Evolutionary conservation across 1,140 invertebrate genomes (phyloP), one percentile per base, ranked within the genome.

Genomic region (Epicauta chinensis): DNA sequence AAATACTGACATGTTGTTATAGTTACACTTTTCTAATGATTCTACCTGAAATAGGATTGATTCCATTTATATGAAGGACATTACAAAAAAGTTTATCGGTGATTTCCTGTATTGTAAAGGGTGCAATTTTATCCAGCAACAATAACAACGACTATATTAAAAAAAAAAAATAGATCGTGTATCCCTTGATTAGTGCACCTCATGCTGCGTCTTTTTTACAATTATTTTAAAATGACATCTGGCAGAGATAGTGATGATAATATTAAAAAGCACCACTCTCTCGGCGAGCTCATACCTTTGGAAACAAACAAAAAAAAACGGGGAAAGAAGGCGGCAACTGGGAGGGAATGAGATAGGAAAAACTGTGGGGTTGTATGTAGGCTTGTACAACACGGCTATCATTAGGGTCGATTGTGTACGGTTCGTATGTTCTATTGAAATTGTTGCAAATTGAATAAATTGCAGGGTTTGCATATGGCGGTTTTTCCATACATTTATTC

Each of bases 361-460:
- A 23, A 23, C 4, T 23, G 23, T 3, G 23, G 23, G 15, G 13
- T 38, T 37, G 35, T 9, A 37, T 34, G 34, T 34, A 37, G 36
- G 45, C 35, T 16, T 14, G 32, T 46, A 36, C 16, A 12, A 46
- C 43, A 35, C 7, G 7, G 23, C 45, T 47, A 37, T 47, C 34
- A 47, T 47, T 47, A 47, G 45, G 45, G 45, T 38, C 38, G 45
- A 38, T 46, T 47, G 35, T 47, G 17, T 37, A 47, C 45, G 45
- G 34, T 37, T 47, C 23, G 9, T 38, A 38, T 23, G 45, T 31
- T 47, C 45, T 11, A 47, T 47, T 47, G 29, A 37, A 38, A 13
- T 47, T 47, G 45, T 47, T 38, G 45, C 45, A 47, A 47, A 47
- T 47, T 47, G 45, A 38, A 47, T 47, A 47, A 47, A 47, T 47